Conservation (phyloP, 2,888 invertebrate species). For the Hyppa rectilinea region DNA sequence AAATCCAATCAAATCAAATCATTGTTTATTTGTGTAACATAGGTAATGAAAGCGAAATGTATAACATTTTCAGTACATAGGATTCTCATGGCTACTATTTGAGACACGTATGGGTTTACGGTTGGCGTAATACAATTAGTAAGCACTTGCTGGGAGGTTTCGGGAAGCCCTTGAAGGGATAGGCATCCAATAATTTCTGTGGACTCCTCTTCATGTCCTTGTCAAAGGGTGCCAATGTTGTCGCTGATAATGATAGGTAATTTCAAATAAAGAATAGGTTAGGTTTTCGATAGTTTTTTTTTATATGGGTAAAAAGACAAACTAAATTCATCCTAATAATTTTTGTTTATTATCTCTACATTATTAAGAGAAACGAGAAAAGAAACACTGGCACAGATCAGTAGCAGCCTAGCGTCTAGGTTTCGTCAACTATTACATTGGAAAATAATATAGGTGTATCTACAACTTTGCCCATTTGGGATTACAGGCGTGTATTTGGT, state of each 20-base stretch:
- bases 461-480: not conserved
- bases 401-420: not conserved
- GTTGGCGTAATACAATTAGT: not conserved
- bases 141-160: not conserved
- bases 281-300: too few relatives aligned
- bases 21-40: too few relatives aligned
- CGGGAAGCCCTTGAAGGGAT: not conserved
- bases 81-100: too few relatives aligned
- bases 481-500: not conserved
- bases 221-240: not conserved
- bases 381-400: not conserved
- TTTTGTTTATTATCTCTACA: not conserved
- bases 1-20: too few relatives aligned
- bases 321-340: not conserved
- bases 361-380: too few relatives aligned
- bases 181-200: not conserved
- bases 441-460: not conserved
- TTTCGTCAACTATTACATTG: not conserved
- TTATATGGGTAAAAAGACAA: too few relatives aligned
- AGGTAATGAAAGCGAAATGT: too few relatives aligned
- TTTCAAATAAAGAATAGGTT: too few relatives aligned
- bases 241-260: not conserved
- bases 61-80: too few relatives aligned
- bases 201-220: not conserved
- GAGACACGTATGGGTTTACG: not conserved